phyloP scores from a whole-genome alignment of 1,140 invertebrate genomes.

The Coenobita brevimanus region DNA sequence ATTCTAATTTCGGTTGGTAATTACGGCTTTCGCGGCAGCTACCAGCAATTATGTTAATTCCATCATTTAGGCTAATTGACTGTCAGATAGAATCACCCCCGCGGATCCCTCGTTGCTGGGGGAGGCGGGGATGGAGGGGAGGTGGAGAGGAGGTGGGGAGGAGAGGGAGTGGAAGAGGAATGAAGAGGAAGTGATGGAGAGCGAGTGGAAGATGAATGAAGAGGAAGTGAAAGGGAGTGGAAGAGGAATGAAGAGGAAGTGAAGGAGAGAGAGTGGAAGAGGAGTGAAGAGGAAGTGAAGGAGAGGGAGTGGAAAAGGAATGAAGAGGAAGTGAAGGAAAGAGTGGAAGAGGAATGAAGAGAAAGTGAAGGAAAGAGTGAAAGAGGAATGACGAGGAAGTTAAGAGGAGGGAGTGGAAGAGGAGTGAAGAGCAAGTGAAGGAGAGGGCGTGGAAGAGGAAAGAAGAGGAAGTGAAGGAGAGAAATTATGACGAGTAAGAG shows the following conservation, averaged over 20 bases:
- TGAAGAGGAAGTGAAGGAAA: slow-evolving; percentile 65
- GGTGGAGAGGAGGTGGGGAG: background rate
- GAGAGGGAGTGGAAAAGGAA: slow-evolving; percentile 71
- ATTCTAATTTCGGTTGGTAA: slow-evolving; percentile 47
- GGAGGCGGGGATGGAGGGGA: background rate
- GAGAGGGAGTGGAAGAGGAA: slow-evolving; percentile 70
- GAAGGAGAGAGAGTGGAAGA: background rate
- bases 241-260: background rate
- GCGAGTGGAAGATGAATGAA: slow-evolving; percentile 11
- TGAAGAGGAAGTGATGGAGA: slow-evolving; percentile 66
- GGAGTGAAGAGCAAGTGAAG: background rate
- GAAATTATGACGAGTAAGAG: background rate
- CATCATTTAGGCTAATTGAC: slow-evolving; percentile 55
- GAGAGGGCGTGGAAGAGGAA: background rate
- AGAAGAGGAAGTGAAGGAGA: too few species aligned
- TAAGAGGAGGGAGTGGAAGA: background rate
- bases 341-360: slow-evolving; percentile 7
- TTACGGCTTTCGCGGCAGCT: slow-evolving; percentile 25
- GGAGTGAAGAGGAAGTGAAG: background rate
- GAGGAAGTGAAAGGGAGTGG: background rate
- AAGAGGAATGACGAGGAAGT: background rate
- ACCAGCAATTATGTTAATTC: slow-evolving; percentile 60
- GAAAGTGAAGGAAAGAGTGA: background rate
- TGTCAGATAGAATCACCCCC: slow-evolving; percentile 40
- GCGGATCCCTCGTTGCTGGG: background rate